A percentile compares a stretch with the other conserved stretches of the same genome.
phyloP scores from a whole-genome alignment of 2,888 invertebrate genomes.

The Thecocarcelia acutangulata region DNA sequence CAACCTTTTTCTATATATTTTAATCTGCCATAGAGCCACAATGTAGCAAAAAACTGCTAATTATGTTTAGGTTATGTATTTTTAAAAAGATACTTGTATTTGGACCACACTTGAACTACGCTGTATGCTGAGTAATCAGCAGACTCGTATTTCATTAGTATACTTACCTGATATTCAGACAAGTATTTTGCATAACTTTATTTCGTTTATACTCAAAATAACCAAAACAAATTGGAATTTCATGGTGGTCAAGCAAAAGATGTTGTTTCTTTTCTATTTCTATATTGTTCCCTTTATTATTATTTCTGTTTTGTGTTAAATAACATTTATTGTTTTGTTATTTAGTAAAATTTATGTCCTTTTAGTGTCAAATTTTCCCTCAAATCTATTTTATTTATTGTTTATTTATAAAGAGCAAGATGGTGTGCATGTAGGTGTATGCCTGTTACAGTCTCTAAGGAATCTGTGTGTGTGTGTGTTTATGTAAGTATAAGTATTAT shows the following conservation, averaged over 20 bases:
- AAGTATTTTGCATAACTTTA: too few relatives aligned
- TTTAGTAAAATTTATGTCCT: slow-evolving; percentile 74
- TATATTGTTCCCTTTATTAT: slow-evolving; percentile 28
- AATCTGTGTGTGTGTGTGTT: slow-evolving; percentile 6
- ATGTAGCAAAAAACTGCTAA: too few relatives aligned
- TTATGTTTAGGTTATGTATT: too few relatives aligned
- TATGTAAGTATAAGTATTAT: too few relatives aligned
- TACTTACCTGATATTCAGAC: too few relatives aligned
- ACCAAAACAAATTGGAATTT: slow-evolving; percentile 78
- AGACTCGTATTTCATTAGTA: too few relatives aligned
- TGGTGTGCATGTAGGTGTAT: slow-evolving; percentile 70
- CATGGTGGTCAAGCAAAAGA: slow-evolving; percentile 80
- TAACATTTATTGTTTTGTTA: slow-evolving; percentile 73
- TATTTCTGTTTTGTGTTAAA: slow-evolving; percentile 62
- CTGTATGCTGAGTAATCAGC: too few relatives aligned
- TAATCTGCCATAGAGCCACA: too few relatives aligned
- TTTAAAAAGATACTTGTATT: too few relatives aligned
- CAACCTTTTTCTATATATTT: too few relatives aligned
- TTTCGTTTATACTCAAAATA: too few relatives aligned
- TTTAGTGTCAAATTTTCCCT: slow-evolving; percentile 64
- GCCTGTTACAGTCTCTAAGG: background rate
- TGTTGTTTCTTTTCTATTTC: slow-evolving; percentile 74
- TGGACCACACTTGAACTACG: too few relatives aligned
- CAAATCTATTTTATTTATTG: slow-evolving; percentile 49
- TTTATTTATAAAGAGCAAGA: slow-evolving; percentile 31